A percentile compares a stretch with the other conserved stretches of the same genome.
phyloP scores from a whole-genome alignment of 2,797 vertebrate genomes.

The Liasis olivaceus region DNA sequence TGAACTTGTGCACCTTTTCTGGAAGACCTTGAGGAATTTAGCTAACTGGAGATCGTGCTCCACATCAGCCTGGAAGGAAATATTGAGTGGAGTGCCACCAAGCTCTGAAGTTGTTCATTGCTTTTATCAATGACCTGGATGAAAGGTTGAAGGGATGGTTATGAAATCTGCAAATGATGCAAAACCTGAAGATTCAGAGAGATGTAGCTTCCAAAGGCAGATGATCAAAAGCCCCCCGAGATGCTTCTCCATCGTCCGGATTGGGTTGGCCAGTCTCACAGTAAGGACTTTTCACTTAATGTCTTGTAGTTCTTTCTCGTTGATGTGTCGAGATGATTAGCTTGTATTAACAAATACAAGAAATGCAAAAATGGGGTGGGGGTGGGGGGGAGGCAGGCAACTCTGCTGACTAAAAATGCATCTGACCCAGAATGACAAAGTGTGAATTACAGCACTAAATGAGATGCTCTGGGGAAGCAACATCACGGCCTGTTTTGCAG shows the following conservation, averaged over 20 bases:
- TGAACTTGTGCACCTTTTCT: no score
- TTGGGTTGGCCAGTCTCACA: background rate
- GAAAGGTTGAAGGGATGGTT: no score
- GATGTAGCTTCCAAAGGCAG: background rate
- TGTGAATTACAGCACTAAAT: constrained; percentile 8
- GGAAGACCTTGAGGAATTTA: no score
- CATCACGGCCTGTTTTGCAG: background rate
- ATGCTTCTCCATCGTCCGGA: background rate
- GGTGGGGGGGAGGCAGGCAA: background rate
- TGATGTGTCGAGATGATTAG: accelerated
- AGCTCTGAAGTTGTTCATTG: no score
- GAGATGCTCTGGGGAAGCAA: background rate
- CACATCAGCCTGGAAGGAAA: no score
- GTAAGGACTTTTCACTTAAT: background rate
- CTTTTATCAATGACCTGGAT: no score
- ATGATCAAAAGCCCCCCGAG: accelerated
- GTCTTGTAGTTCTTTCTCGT: constrained; percentile 9
- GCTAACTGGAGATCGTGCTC: no score
- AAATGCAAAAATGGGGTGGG: constrained; percentile 26
- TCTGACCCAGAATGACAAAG: background rate
- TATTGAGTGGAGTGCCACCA: no score
- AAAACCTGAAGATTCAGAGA: no score
- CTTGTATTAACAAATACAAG: background rate
- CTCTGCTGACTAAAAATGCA: background rate
- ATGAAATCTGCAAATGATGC: no score